Conservation (phyloP, 2,888 invertebrate species). For the Aphodius sticticus region DNA sequence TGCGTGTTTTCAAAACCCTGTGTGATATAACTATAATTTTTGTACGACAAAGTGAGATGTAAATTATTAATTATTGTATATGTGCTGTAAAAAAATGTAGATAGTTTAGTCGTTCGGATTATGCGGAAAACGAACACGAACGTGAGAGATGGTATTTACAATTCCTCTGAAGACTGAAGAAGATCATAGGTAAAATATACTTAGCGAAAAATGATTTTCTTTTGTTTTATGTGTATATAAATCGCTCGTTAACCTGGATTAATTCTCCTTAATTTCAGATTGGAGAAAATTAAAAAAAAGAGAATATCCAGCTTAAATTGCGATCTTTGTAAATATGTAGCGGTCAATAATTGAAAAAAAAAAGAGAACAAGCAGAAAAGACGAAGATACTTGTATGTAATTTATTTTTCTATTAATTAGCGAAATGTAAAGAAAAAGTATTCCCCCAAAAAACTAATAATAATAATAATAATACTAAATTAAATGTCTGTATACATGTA, state of each 20-base stretch:
- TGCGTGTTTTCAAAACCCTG: constrained; percentile 33
- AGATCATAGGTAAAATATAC: constrained; percentile 17
- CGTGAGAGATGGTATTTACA: constrained; percentile 10
- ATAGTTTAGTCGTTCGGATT: background rate
- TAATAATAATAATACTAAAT: constrained; percentile 31
- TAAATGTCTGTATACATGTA: constrained; percentile 29
- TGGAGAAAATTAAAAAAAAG: background rate
- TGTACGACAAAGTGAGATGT: constrained; percentile 11
- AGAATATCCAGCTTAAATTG: constrained; percentile 12
- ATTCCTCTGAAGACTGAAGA: constrained; percentile 15
- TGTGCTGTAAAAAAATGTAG: background rate
- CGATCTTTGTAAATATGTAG: constrained; percentile 26
- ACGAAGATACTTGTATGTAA: constrained; percentile 41
- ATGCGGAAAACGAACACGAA: background rate
- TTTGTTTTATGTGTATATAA: background rate
- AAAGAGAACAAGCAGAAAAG: constrained; percentile 42
- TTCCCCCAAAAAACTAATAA: constrained; percentile 23
- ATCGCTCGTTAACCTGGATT: background rate
- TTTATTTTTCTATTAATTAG: constrained; percentile 58
- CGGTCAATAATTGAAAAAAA: constrained; percentile 39
- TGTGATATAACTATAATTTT: constrained; percentile 39
- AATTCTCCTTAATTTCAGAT: background rate
- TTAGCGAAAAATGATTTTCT: constrained; percentile 6
- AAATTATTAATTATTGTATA: constrained; percentile 16
- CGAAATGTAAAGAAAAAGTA: constrained; percentile 41